A percentile compares a stretch with the other conserved stretches of the same genome.
phyloP scores from a whole-genome alignment of 1,140 invertebrate genomes.

The Battus philenor region DNA sequence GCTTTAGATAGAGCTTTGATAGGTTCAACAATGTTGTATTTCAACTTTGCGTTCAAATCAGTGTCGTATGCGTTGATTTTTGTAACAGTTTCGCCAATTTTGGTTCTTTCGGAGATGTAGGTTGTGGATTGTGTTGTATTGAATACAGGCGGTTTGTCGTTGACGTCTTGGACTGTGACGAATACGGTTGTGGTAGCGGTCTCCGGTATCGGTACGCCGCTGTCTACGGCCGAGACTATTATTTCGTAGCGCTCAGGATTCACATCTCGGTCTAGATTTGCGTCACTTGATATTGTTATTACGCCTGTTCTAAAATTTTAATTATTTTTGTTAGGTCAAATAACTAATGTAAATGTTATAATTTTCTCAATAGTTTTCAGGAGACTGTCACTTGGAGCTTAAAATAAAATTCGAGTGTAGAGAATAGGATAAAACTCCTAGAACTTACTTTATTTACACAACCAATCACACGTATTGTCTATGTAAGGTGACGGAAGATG shows the following conservation, averaged over 20 bases:
- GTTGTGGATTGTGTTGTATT: slow-evolving; percentile 77
- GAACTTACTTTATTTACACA: no score
- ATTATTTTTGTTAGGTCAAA: no score
- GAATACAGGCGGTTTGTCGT: slow-evolving; percentile 89
- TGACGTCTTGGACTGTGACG: slow-evolving; percentile 86
- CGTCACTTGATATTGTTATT: slow-evolving; percentile 84
- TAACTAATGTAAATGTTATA: no score
- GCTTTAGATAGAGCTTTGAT: slow-evolving; percentile 85
- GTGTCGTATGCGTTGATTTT: slow-evolving; percentile 82
- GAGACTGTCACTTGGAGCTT: no score
- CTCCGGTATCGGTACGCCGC: slow-evolving; percentile 83
- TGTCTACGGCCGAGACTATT: slow-evolving; percentile 83
- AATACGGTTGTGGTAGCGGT: slow-evolving; percentile 85
- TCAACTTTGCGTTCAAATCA: slow-evolving; percentile 81
- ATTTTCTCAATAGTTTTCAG: no score
- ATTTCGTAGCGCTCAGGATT: slow-evolving; percentile 82
- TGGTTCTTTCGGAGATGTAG: slow-evolving; percentile 83
- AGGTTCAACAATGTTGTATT: slow-evolving; percentile 82
- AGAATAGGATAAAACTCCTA: no score
- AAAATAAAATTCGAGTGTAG: no score
- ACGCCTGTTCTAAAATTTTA: slow-evolving; percentile 78
- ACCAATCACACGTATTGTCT: no score
- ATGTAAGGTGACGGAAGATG: no score
- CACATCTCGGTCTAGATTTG: slow-evolving; percentile 83
- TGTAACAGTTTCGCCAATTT: slow-evolving; percentile 80